Base-by-base conservation (phyloP, 2,888 invertebrate species). In the Tinea trinotella region DNA sequence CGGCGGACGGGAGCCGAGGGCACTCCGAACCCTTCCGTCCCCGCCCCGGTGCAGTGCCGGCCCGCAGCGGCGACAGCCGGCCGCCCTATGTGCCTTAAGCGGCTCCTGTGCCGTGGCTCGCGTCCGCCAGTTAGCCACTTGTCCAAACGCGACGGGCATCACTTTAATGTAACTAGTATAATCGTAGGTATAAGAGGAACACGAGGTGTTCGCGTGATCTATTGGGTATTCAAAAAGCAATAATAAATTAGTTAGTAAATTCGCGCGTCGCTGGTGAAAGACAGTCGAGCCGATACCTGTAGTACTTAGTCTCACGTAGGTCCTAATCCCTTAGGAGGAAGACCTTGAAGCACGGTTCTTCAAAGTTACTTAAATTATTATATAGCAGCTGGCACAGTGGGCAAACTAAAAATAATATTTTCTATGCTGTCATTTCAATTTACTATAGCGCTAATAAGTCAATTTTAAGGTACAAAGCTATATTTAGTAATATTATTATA, bases 171-270 rank as follows among this genome's bases (percentile, higher is more conserved):
- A n/a, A n/a, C n/a, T 76, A 76, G 61, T 60, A 71, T 57, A 55
- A 60, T 20, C 48, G 4, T 80, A 76, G 67, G 60, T 67, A 75
- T 67, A 64, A 57, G 61, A 50, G 40, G 79, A 76, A 75, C 81
- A 83, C 83, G 77, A 75, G 83, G 83, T 83, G 83, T 70, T 81
- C 74, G 74, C 3, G 40, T 74, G 66, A 68, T 72, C 78, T 74
- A 75, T 77, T 82, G 85, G 86, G 86, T 87, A 87, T 87, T 83
- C 86, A 85, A 78, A n/a, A 87, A 86, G 86, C 86, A 87, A 86
- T 86, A 87, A 86, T 82, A 85, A 77, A 67, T 80, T 85, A 86
- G 86, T 70, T 67, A 71, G 65, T 69, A 66, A 69, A 57, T 35
- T 80, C 76, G 75, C 79, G 80, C 81, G 78, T 73, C 75, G 80